Conservation (phyloP, 2,888 invertebrate species). For the Gymnoscelis rufifasciata region DNA sequence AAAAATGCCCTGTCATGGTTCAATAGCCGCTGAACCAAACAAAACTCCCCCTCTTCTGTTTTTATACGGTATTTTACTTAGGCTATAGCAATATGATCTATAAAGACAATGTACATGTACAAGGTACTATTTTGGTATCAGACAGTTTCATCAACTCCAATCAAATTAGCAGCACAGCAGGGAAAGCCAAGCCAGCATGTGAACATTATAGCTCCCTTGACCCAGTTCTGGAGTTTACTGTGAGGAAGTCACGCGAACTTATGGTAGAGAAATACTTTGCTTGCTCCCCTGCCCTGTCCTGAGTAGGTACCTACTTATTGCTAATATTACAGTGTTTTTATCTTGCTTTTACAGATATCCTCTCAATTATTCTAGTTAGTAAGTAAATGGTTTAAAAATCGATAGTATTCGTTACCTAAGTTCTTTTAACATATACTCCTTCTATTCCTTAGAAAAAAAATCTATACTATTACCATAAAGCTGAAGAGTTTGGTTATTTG, state of each 20-base stretch:
- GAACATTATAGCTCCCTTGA: slow-evolving; percentile 22
- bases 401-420: too few relatives aligned
- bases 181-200: slow-evolving; percentile 15
- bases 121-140: background rate
- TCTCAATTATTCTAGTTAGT: too few relatives aligned
- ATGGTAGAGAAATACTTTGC: slow-evolving; percentile 10
- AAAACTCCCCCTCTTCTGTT: background rate
- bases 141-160: background rate
- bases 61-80: background rate
- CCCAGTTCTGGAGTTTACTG: slow-evolving; percentile 20
- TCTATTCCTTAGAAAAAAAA: too few relatives aligned
- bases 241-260: slow-evolving; percentile 18
- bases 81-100: background rate
- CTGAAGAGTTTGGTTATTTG: too few relatives aligned
- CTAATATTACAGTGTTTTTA: too few relatives aligned
- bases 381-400: too few relatives aligned
- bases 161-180: slow-evolving; percentile 8
- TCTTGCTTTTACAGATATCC: too few relatives aligned
- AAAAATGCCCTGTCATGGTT: background rate
- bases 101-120: background rate
- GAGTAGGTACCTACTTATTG: too few relatives aligned
- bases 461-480: too few relatives aligned
- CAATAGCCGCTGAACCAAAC: background rate
- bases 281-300: background rate
- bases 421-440: too few relatives aligned